Percentiles rank a stretch among this genome's conserved stretches.
phyloP scores from a whole-genome alignment of 2,797 vertebrate genomes.

The Chrosomus eos region DNA sequence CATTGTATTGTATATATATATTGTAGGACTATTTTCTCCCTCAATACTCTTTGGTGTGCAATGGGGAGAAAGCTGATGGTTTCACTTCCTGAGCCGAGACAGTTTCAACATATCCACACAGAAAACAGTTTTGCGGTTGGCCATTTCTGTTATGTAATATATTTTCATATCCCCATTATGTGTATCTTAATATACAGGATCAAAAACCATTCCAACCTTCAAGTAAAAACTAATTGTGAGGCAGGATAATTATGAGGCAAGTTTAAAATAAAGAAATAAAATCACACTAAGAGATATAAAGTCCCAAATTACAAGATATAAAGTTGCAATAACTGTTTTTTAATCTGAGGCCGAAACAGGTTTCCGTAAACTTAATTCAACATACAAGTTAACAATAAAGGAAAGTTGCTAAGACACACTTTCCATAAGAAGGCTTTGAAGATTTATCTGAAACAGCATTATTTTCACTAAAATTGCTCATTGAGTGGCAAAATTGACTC shows the following conservation, averaged over 20 bases:
- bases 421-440: neutral
- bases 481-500: too few relatives aligned
- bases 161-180: neutral
- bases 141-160: constrained; percentile 26
- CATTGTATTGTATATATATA: neutral
- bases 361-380: neutral
- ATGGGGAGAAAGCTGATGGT: neutral
- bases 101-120: neutral
- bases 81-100: neutral
- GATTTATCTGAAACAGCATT: neutral
- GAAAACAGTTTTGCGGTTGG: neutral
- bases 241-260: neutral
- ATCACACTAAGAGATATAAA: neutral
- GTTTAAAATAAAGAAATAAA: neutral
- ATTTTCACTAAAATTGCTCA: neutral
- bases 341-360: neutral
- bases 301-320: neutral
- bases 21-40: neutral
- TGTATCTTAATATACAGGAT: neutral
- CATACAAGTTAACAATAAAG: neutral
- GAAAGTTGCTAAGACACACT: neutral
- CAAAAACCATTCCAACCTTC: neutral
- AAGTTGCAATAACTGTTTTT: neutral
- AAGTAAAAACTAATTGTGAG: neutral
- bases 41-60: neutral